These are phyloP conservation scores for Oncorhynchus masou DNA, from an alignment of 2,113 vertebrate species.

Conservation along the genomic window DNA sequence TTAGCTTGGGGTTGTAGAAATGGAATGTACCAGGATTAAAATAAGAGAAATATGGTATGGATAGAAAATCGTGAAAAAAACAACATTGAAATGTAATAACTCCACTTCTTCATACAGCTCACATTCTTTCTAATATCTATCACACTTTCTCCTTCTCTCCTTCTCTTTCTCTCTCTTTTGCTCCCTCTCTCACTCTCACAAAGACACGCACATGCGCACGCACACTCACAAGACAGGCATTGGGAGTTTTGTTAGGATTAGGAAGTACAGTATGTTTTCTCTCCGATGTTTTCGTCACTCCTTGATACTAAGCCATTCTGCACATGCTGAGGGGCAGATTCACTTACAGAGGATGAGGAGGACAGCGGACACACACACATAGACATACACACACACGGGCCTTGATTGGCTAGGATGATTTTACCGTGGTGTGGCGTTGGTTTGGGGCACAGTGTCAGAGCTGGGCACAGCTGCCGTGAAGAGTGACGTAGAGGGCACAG, in stretches of 20 bases:
- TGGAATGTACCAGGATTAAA: constrained; percentile 58
- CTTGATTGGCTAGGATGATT: constrained; percentile 62
- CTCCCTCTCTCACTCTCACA: constrained; percentile 20
- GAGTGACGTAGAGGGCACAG: constrained; percentile 65
- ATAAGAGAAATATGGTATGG: constrained; percentile 53
- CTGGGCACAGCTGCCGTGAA: constrained; percentile 48
- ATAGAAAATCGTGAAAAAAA: constrained; percentile 49
- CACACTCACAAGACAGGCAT: constrained; percentile 2
- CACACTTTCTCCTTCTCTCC: constrained; percentile 5
- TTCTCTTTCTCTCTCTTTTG: constrained; percentile 35
- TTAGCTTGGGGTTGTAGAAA: constrained; percentile 61
- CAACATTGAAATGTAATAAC: constrained; percentile 71
- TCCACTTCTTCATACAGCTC: constrained; percentile 1
- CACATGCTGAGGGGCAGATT: constrained; percentile 50
- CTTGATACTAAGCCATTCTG: constrained; percentile 68
- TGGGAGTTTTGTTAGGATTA: background rate
- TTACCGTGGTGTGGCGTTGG: constrained; percentile 51
- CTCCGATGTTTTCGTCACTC: constrained; percentile 54
- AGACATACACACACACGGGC: constrained; percentile 31
- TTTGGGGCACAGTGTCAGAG: constrained; percentile 60
- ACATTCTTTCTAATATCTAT: too few relatives aligned
- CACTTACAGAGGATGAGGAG: constrained; percentile 44
- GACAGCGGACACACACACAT: constrained; percentile 6
- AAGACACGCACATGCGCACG: constrained; percentile 24
- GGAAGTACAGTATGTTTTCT: constrained; percentile 53